These are phyloP conservation scores for silkworm (Bombyx mori) DNA, from an alignment of 1,140 invertebrate genomes.

Conservation along the genomic window ASM3026992v2 NC_085113.1:12579501-12580000, in stretches of 20 bases:
- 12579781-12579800: conserved; percentile 75
- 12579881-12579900: conserved; percentile 76
- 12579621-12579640: conserved; percentile 73
- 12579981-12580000: conserved; percentile 59
- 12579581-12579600: conserved; percentile 76
- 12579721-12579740: conserved; percentile 72
- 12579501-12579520: conserved; percentile 46
- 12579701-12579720: conserved; percentile 77
- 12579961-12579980: conserved; percentile 51
- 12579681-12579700: conserved; percentile 62
- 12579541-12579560: conserved; percentile 71
- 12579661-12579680: conserved; percentile 75
- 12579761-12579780: conserved; percentile 76
- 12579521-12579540: conserved; percentile 52
- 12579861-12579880: conserved; percentile 73
- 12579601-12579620: conserved; percentile 40
- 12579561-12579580: conserved; percentile 74
- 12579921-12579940: conserved; percentile 33
- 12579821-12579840: conserved; percentile 70
- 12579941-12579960: conserved; percentile 31
- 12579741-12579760: conserved; percentile 73
- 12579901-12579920: conserved; percentile 71
- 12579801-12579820: conserved; percentile 68
- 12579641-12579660: conserved; percentile 76
- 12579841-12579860: conserved; percentile 65